Evolutionary conservation across 1,140 invertebrate genomes (phyloP).

Genomic region (Camponotus vicinus): DNA sequence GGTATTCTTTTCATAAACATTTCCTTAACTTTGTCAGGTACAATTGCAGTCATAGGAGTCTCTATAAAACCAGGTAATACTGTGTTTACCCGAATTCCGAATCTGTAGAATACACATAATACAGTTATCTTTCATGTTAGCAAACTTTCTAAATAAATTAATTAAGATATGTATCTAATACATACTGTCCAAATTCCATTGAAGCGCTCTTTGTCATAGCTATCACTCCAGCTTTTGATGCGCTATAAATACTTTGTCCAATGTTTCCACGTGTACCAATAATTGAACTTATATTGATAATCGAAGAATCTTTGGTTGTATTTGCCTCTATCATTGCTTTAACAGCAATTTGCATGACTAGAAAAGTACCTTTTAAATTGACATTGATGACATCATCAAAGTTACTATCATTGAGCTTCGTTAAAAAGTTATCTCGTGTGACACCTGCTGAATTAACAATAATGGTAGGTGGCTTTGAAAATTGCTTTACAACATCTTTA

Average conservation of each 20-base stretch:
- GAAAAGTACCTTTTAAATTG: constrained; percentile 85
- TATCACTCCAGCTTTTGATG: constrained; percentile 89
- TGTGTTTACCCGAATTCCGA: constrained; percentile 91
- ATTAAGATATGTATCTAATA: neutral
- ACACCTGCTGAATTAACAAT: constrained; percentile 96
- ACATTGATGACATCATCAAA: constrained; percentile 95
- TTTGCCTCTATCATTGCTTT: constrained; percentile 90
- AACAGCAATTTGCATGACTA: constrained; percentile 92
- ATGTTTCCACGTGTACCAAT: constrained; percentile 93
- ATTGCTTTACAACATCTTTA: constrained; percentile 87
- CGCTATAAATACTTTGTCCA: constrained; percentile 95
- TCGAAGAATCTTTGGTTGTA: constrained; percentile 88
- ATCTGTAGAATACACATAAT: constrained; percentile 72
- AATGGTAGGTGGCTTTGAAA: constrained; percentile 90
- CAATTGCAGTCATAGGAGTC: constrained; percentile 92
- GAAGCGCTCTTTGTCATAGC: too few species aligned
- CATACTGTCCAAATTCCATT: too few species aligned
- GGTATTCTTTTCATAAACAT: constrained; percentile 89
- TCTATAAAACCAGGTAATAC: constrained; percentile 95
- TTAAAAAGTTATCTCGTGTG: constrained; percentile 92
- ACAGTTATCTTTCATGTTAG: neutral
- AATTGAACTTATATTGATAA: constrained; percentile 96
- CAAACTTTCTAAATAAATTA: neutral
- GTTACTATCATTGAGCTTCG: constrained; percentile 92
- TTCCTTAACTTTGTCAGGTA: constrained; percentile 93